Evolutionary conservation across 2,888 invertebrate species (phyloP).

Genomic region (Trichogramma dendrolimi): DNA sequence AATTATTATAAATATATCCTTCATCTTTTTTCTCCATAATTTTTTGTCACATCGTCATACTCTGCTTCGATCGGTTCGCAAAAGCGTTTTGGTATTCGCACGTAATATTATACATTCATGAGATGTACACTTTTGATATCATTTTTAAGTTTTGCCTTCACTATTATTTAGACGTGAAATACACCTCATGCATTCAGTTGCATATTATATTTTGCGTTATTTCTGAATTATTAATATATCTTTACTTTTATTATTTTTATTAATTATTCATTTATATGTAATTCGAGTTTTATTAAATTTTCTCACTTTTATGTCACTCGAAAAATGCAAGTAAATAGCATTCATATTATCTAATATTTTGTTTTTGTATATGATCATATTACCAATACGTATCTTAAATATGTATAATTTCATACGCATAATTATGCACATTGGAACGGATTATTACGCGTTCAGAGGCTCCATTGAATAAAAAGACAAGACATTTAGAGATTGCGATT

Average conservation of each 20-base stretch:
- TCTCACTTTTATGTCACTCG: too few relatives aligned
- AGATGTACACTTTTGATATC: background rate
- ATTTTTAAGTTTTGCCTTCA: too few relatives aligned
- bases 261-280: constrained; percentile 25
- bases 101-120: constrained; percentile 22
- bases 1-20: constrained; percentile 52
- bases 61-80: constrained; percentile 36
- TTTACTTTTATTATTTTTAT: constrained; percentile 10
- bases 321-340: too few relatives aligned
- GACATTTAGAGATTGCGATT: constrained; percentile 16
- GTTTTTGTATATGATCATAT: constrained; percentile 32
- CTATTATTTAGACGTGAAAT: too few relatives aligned
- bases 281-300: too few relatives aligned
- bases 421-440: constrained; percentile 46
- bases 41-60: constrained; percentile 17
- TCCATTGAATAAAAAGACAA: constrained; percentile 27
- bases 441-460: constrained; percentile 42
- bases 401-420: constrained; percentile 47
- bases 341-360: constrained; percentile 20
- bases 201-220: too few relatives aligned
- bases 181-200: too few relatives aligned
- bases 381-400: constrained; percentile 41
- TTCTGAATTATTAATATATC: too few relatives aligned
- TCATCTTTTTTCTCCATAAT: constrained; percentile 37
- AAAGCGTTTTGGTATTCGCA: constrained; percentile 29